These are phyloP conservation scores for Drosophila grimshawi DNA, from an alignment of 1,140 invertebrate species.

Conservation along the genomic window DNA sequence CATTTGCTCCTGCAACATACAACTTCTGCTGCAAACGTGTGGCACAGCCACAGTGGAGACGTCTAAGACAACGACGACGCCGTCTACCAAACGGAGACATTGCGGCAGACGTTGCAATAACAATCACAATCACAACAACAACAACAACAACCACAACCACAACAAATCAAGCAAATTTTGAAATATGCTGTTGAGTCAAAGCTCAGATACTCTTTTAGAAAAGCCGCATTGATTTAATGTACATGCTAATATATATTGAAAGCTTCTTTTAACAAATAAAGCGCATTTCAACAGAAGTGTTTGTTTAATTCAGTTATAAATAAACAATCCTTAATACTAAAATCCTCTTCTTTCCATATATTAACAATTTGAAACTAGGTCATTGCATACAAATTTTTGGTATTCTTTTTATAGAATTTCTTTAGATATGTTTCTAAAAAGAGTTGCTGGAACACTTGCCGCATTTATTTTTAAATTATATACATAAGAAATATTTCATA, in stretches of 20 bases:
- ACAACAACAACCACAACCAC: conserved; percentile 20
- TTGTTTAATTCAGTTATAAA: neutral
- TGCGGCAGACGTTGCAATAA: conserved; percentile 79
- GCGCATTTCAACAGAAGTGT: too few relatives aligned
- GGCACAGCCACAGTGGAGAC: conserved; percentile 44
- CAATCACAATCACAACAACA: conserved; percentile 38
- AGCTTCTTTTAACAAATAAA: neutral
- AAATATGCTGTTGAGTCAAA: conserved; percentile 11
- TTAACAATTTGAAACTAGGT: neutral
- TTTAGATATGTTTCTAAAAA: too few relatives aligned
- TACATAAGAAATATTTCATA: too few relatives aligned
- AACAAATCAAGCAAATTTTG: conserved; percentile 32
- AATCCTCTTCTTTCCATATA: neutral
- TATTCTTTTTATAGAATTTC: neutral
- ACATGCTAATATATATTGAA: neutral
- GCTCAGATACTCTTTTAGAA: neutral
- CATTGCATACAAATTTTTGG: neutral
- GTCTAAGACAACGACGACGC: conserved; percentile 20
- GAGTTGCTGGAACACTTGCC: too few relatives aligned
- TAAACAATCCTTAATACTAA: neutral
- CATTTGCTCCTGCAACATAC: conserved; percentile 29
- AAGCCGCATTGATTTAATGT: conserved; percentile 2
- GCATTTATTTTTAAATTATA: too few relatives aligned
- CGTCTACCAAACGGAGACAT: conserved; percentile 70
- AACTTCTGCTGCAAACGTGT: conserved; percentile 15